phyloP scores from a whole-genome alignment of 2,888 invertebrate species.

The Kryphioiulus occultus region DNA sequence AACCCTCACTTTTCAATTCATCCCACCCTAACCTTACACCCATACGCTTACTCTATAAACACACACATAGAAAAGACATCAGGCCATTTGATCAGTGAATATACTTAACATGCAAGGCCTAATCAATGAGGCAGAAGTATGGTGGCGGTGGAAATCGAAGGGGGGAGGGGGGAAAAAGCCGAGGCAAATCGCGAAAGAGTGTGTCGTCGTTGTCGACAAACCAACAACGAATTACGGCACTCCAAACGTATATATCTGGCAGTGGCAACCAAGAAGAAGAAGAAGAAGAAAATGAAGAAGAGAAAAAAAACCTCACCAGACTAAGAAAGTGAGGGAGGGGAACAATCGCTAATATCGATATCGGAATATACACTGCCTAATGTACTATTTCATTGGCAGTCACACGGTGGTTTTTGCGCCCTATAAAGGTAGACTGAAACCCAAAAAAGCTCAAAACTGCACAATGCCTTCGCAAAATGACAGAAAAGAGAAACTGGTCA shows the following conservation, averaged over 20 bases:
- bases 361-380: not conserved
- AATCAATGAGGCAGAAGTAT: slow-evolving; percentile 47
- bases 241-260: slow-evolving; percentile 7
- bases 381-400: not conserved
- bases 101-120: slow-evolving; percentile 47
- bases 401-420: not conserved
- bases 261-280: slow-evolving; percentile 7
- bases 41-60: not conserved
- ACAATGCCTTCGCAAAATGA: not conserved
- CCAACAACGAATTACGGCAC: slow-evolving; percentile 40
- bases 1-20: slow-evolving; percentile 36
- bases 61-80: slow-evolving; percentile 32
- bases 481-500: not conserved
- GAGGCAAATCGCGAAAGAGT: slow-evolving; percentile 38
- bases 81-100: slow-evolving; percentile 44
- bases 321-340: slow-evolving; percentile 27
- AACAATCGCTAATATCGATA: slow-evolving; percentile 36
- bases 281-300: not conserved
- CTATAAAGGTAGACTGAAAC: not conserved
- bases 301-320: not conserved
- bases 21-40: slow-evolving; percentile 35
- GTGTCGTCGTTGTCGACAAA: slow-evolving; percentile 32
- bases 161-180: slow-evolving; percentile 21
- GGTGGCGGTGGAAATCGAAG: slow-evolving; percentile 40
- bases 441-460: not conserved